Conservation (phyloP, 2,888 invertebrate species). For the Diarsia dahlii region DNA sequence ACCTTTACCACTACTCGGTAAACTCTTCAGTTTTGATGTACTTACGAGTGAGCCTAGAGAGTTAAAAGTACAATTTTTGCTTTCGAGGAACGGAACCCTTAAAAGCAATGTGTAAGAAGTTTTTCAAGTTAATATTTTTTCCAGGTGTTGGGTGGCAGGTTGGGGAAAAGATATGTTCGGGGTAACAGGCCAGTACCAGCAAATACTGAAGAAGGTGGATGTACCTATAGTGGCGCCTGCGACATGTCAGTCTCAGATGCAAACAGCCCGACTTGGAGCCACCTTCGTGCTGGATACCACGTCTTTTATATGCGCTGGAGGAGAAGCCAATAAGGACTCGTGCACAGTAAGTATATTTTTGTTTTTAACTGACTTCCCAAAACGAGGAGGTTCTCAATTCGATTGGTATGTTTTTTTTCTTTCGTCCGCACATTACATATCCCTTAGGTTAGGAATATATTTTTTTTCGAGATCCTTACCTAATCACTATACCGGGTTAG, state of each 20-base stretch:
- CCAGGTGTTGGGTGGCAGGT: slow-evolving; percentile 93
- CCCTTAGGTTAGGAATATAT: no score
- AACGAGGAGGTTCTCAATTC: no score
- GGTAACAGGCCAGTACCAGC: slow-evolving; percentile 90
- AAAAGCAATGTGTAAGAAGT: neutral
- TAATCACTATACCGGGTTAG: no score
- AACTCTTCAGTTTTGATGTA: neutral
- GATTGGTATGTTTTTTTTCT: no score
- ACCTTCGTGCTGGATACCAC: slow-evolving; percentile 91
- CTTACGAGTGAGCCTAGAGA: neutral
- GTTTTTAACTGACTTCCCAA: no score
- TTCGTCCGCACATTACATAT: neutral
- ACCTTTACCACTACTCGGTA: no score
- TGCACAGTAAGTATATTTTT: slow-evolving; percentile 92
- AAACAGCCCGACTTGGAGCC: slow-evolving; percentile 92
- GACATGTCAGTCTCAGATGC: slow-evolving; percentile 92
- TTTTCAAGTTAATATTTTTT: neutral
- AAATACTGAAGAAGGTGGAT: slow-evolving; percentile 94
- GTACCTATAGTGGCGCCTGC: slow-evolving; percentile 93
- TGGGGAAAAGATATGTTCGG: slow-evolving; percentile 96
- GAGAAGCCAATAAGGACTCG: slow-evolving; percentile 94
- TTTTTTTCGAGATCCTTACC: no score
- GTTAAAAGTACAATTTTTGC: neutral
- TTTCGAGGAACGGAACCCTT: neutral
- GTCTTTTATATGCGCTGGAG: slow-evolving; percentile 95